phyloP scores from a whole-genome alignment of 2,888 invertebrate species.

The Congeria kusceri region DNA sequence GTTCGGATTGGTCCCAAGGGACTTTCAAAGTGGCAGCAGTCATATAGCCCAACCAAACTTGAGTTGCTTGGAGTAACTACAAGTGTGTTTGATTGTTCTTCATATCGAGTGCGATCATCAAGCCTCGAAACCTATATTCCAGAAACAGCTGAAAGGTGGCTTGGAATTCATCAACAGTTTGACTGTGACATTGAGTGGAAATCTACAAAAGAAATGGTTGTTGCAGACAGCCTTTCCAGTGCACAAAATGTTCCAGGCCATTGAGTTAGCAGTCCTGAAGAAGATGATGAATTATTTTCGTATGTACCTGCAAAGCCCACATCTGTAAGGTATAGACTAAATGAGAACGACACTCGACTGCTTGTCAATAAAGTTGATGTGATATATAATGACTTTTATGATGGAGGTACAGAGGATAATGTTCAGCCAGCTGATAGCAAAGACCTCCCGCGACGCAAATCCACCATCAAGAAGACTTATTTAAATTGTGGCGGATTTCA shows the following conservation, averaged over 20 bases:
- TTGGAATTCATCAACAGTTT: slow-evolving; percentile 54
- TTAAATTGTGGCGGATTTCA: no score
- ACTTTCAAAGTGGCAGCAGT: slow-evolving; percentile 49
- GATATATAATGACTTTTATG: slow-evolving; percentile 1
- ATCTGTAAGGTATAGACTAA: neutral
- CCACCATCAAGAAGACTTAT: no score
- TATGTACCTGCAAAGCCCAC: slow-evolving; percentile 30
- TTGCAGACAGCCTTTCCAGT: slow-evolving; percentile 30
- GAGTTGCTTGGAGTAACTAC: slow-evolving; percentile 53
- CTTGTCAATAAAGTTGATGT: neutral
- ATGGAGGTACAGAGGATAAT: slow-evolving; percentile 23
- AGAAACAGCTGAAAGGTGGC: slow-evolving; percentile 31
- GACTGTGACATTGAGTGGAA: slow-evolving; percentile 49
- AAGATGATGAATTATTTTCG: slow-evolving; percentile 39
- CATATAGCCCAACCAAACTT: slow-evolving; percentile 58
- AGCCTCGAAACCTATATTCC: slow-evolving; percentile 33
- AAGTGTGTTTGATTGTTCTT: slow-evolving; percentile 49
- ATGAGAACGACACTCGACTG: neutral
- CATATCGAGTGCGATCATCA: slow-evolving; percentile 60
- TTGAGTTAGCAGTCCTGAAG: slow-evolving; percentile 28
- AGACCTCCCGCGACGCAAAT: neutral
- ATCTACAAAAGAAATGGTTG: slow-evolving; percentile 35
- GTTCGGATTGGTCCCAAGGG: slow-evolving; percentile 53
- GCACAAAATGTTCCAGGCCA: slow-evolving; percentile 2
- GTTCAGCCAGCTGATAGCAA: neutral